These are phyloP conservation scores for Rhysida immarginata DNA, from an alignment of 1,140 invertebrate genomes.

Conservation along the genomic window DNA sequence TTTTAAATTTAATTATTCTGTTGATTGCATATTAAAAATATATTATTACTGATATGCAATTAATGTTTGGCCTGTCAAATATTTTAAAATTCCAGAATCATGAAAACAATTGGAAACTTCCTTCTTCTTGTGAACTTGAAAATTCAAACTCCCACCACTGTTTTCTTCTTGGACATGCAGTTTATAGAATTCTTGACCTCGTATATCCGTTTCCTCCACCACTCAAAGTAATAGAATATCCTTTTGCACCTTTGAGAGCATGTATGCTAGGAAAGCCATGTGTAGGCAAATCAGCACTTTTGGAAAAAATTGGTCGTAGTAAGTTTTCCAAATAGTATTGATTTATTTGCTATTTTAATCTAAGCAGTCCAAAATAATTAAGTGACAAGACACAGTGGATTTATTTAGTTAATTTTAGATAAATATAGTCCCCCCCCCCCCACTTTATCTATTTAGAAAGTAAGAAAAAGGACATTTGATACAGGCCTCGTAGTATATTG, in stretches of 20 bases:
- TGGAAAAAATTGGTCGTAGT: not conserved
- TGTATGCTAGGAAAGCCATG: not conserved
- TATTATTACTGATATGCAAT: not conserved
- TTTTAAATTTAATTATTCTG: not conserved
- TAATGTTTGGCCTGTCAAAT: not conserved
- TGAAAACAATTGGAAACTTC: not conserved
- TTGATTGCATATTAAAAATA: not conserved
- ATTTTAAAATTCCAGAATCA: not conserved
- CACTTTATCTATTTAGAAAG: no score
- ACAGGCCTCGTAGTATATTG: no score
- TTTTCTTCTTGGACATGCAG: not conserved
- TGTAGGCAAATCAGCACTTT: not conserved
- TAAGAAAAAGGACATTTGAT: no score
- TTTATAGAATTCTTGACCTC: not conserved
- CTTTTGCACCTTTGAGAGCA: not conserved
- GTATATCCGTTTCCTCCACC: constrained; percentile 1
- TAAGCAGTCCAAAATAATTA: no score
- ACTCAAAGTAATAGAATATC: not conserved
- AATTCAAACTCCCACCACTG: not conserved
- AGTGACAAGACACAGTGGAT: no score
- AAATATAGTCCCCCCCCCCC: no score
- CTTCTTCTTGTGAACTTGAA: not conserved
- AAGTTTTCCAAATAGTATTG: not conserved
- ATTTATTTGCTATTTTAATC: no score
- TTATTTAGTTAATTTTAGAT: no score